phyloP scores from a whole-genome alignment of 2,113 vertebrate genomes.

The Physeter macrocephalus region DNA sequence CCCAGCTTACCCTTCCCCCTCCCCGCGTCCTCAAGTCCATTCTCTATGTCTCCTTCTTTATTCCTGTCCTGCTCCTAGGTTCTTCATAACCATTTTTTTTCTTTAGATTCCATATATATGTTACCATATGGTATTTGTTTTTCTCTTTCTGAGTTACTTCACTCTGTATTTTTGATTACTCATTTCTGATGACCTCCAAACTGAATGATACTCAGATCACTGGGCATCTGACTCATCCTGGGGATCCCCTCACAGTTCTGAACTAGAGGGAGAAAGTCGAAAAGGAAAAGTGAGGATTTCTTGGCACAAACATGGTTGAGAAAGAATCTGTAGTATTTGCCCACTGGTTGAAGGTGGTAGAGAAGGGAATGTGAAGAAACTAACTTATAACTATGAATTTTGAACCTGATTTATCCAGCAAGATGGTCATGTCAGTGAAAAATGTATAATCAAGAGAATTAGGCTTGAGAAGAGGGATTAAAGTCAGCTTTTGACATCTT shows the following conservation, averaged over 20 bases:
- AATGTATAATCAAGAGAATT: not conserved
- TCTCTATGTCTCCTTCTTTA: too few species aligned
- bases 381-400: not conserved
- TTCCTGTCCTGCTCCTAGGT: too few species aligned
- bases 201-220: not conserved
- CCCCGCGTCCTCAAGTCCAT: too few species aligned
- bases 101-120: too few species aligned
- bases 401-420: not conserved
- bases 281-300: not conserved
- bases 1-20: too few species aligned
- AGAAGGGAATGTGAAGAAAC: not conserved
- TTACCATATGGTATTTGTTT: too few species aligned
- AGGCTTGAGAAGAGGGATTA: not conserved
- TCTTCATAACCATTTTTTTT: too few species aligned
- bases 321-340: not conserved
- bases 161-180: not conserved
- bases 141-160: too few species aligned
- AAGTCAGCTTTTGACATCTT: not conserved
- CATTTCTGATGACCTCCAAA: not conserved
- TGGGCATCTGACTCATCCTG: not conserved
- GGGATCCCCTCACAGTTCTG: not conserved
- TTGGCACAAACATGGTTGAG: not conserved
- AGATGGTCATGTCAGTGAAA: not conserved
- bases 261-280: not conserved
- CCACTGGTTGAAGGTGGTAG: not conserved